Evolutionary conservation across 2,888 invertebrate species (phyloP).

Genomic region (Napeogenes sylphis): DNA sequence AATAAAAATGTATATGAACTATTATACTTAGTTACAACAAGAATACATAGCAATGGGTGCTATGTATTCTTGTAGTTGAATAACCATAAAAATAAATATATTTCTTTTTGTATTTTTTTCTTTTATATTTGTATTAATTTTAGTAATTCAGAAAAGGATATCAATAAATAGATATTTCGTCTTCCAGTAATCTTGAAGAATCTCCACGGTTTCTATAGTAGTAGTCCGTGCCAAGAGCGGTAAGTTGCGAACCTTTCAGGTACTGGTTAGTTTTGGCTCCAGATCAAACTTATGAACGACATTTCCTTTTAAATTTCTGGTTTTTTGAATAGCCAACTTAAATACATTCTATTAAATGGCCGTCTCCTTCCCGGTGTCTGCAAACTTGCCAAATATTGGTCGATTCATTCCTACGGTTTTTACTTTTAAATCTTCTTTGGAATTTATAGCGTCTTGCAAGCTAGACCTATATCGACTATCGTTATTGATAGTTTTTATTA

Average conservation of each 20-base stretch:
- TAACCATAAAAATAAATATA: too few relatives aligned
- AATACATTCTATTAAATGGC: constrained; percentile 38
- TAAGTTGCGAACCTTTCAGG: constrained; percentile 41
- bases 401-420: constrained; percentile 27
- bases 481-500: too few relatives aligned
- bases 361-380: constrained; percentile 30
- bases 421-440: constrained; percentile 21
- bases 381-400: constrained; percentile 36
- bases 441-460: constrained; percentile 21
- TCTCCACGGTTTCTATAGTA: too few relatives aligned
- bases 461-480: too few relatives aligned
- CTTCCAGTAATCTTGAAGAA: too few relatives aligned
- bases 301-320: constrained; percentile 38
- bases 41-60: too few relatives aligned
- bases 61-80: too few relatives aligned
- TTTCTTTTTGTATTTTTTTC: too few relatives aligned
- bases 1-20: background rate
- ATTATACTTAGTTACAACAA: too few relatives aligned
- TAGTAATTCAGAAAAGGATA: too few relatives aligned
- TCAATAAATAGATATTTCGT: too few relatives aligned
- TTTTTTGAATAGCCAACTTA: constrained; percentile 39
- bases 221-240: constrained; percentile 37
- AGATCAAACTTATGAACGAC: constrained; percentile 42
- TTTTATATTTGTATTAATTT: too few relatives aligned
- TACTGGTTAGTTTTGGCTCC: constrained; percentile 43